phyloP scores from a whole-genome alignment of 2,888 invertebrate species.

The Druceiella hillmani region DNA sequence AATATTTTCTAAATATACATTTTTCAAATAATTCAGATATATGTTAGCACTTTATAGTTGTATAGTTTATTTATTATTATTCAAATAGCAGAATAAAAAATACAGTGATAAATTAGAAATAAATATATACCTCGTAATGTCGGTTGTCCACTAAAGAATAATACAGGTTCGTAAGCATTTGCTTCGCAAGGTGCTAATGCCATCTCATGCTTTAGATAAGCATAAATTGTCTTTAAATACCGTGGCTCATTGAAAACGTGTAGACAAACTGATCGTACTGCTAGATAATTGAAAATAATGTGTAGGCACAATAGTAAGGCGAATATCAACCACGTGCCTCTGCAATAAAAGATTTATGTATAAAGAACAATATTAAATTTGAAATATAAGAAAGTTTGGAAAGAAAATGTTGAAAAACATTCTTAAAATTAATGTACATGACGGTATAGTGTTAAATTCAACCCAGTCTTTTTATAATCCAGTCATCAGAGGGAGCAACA shows the following conservation, averaged over 20 bases:
- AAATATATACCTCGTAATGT: conserved; percentile 31
- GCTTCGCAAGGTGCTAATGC: conserved; percentile 59
- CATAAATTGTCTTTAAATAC: conserved; percentile 61
- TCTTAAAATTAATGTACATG: too few species aligned
- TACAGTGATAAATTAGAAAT: background rate
- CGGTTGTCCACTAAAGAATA: conserved; percentile 32
- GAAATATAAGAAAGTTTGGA: too few species aligned
- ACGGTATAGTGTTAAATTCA: too few species aligned
- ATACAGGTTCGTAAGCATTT: conserved; percentile 68
- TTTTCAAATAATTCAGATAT: too few species aligned
- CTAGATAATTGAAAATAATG: conserved; percentile 81
- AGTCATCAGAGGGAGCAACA: too few species aligned
- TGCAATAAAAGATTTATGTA: conserved; percentile 31
- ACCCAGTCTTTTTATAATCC: too few species aligned
- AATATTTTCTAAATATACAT: too few species aligned
- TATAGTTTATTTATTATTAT: conserved; percentile 7
- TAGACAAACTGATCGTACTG: conserved; percentile 75
- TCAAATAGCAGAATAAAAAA: background rate
- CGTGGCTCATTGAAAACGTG: conserved; percentile 78
- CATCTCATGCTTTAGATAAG: conserved; percentile 57
- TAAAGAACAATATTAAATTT: too few species aligned
- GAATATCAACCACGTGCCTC: conserved; percentile 71
- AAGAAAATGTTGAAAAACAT: too few species aligned
- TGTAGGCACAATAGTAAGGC: conserved; percentile 70
- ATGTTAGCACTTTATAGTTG: conserved; percentile 5